A percentile compares a stretch with the other conserved stretches of the same genome.
Evolutionary conservation across 2,888 invertebrate genomes (phyloP).

Genomic region (Atrina japonica): DNA sequence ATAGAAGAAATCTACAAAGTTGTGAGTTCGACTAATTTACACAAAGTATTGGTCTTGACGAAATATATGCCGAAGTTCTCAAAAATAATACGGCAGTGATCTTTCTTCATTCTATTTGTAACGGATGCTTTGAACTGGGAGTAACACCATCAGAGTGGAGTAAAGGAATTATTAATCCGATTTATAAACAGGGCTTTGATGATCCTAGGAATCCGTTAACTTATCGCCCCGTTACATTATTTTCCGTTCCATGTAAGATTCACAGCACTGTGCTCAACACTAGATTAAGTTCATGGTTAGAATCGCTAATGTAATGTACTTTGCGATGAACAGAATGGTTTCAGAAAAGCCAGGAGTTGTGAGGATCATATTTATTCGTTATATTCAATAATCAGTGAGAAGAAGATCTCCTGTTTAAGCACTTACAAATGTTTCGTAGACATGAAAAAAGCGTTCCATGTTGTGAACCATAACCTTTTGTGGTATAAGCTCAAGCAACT

Average conservation of each 20-base stretch:
- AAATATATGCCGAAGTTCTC: too few species aligned
- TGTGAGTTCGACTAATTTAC: too few species aligned
- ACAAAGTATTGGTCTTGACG: too few species aligned
- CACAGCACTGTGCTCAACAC: constrained; percentile 9
- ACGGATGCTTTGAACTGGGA: constrained; percentile 10
- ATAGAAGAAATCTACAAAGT: too few species aligned
- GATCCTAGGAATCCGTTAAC: constrained; percentile 7
- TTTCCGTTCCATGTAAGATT: constrained; percentile 24
- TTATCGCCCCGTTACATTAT: constrained; percentile 13
- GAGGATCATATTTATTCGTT: constrained; percentile 33
- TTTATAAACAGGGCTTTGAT: neutral
- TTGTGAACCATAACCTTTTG: constrained; percentile 21
- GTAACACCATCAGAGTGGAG: neutral
- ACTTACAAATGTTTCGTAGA: constrained; percentile 28
- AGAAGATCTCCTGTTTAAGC: constrained; percentile 1
- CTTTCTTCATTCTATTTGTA: too few species aligned
- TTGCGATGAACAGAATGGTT: constrained; percentile 33
- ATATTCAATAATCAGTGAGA: constrained; percentile 26
- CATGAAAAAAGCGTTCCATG: constrained; percentile 27
- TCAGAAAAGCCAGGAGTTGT: constrained; percentile 23
- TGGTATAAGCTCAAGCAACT: constrained; percentile 27
- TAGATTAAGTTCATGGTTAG: constrained; percentile 17
- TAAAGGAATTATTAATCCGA: constrained; percentile 14
- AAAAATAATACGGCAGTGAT: too few species aligned
- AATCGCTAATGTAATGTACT: constrained; percentile 10